phyloP scores from a whole-genome alignment of 2,797 vertebrate genomes.

The Crax fasciolata region DNA sequence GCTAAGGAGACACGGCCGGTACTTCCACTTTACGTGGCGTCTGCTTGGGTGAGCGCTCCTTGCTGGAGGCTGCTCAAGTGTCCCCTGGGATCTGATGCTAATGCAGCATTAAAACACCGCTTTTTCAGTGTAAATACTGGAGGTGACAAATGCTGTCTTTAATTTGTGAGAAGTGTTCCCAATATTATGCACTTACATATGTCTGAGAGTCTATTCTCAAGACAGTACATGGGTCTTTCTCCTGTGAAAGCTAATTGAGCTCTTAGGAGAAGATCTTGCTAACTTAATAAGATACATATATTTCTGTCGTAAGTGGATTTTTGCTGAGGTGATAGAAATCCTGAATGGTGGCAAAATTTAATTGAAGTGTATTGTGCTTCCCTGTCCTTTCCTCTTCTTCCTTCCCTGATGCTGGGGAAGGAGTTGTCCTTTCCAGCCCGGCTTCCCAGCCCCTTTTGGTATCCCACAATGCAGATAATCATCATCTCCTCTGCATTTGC shows the following conservation, averaged over 20 bases:
- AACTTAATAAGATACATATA: constrained; percentile 7
- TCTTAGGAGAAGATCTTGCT: neutral
- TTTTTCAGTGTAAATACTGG: constrained; percentile 26
- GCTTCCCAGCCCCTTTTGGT: neutral
- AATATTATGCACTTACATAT: neutral
- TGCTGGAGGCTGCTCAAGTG: neutral
- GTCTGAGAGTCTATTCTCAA: neutral
- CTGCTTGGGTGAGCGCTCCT: neutral
- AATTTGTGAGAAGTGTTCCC: constrained; percentile 21
- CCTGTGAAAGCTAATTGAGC: constrained; percentile 14
- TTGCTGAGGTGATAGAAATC: constrained; percentile 3
- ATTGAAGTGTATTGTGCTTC: neutral
- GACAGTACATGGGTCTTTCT: neutral
- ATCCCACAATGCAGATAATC: accelerated
- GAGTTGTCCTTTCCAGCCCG: neutral
- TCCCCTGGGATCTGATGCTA: neutral
- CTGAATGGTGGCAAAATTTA: neutral
- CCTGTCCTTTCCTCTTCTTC: neutral
- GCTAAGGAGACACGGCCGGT: neutral
- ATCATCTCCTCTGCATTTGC: neutral
- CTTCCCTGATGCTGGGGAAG: neutral
- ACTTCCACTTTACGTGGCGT: too few species aligned
- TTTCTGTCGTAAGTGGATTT: constrained; percentile 36
- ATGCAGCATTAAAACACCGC: neutral
- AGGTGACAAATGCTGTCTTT: constrained; percentile 34